Evolutionary conservation across 2,888 invertebrate genomes (phyloP), one percentile per base, ranked within the genome.

Genomic region (Erebia epiphron): DNA sequence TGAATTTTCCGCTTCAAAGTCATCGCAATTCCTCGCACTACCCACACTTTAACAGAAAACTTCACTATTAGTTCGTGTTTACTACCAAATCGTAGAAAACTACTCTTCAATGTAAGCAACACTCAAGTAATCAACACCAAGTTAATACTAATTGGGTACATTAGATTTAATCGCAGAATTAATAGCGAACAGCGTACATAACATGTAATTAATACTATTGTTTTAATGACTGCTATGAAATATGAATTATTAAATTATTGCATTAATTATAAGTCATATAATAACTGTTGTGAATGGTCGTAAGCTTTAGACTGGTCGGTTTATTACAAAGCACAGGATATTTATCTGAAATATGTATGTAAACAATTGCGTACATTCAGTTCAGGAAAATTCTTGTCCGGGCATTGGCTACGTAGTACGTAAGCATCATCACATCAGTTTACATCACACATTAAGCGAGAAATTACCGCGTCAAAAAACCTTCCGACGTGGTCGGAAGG

Each of bases 101-200:
- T n/a, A 43, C 16, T 61, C 43, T 16, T 18, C 43, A 49, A 8
- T 49, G 18, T 49, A 14, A 62, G 14, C 43, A 21, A 49, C 49
- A 62, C 46, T 49, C 49, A 14, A 62, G 46, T 46, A 49, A 62
- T 62, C 4, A 49, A 46, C 21, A 49, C 62, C 13, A 62, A 49
- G 46, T 13, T 41, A 18, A 46, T 8, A 62, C 62, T 14, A 62
- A 62, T 62, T 62, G 21, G 46, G 21, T 3, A 62, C 46, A 62
- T 62, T 62, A 49, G 62, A 62, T 21, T 62, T 62, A 14, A 62
- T 62, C 60, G 11, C 60, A 60, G n/a, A 43, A 41, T 61, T 50
- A 69, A 56, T 41, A 13, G 41, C 60, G 60, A 69, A 56, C 21
- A 13, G 41, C 60, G 60, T 60, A 60, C n/a, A 16, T 16, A 60